These are phyloP conservation scores for Cladorhizidae sp. DNA, from an alignment of 37 sponge, comb jelly and placozoan species.

Conservation along the genomic window DNA sequence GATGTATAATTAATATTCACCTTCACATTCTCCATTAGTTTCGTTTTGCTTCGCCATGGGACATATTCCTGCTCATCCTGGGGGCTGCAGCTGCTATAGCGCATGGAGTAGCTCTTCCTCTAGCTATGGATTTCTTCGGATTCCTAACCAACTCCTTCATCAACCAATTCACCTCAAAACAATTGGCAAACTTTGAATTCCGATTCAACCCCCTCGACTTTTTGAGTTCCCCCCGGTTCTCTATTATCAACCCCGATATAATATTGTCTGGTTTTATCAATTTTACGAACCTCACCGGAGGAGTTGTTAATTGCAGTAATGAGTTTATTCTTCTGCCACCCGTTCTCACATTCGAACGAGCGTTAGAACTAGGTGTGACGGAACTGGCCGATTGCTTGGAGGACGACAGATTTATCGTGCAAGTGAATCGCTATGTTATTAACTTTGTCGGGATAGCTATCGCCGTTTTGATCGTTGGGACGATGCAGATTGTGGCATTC, in stretches of 20 bases:
- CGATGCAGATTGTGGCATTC: conserved; percentile 39
- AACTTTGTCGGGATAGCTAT: conserved; percentile 22
- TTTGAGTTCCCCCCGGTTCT: not conserved
- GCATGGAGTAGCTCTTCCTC: conserved; percentile 57
- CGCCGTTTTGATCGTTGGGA: conserved; percentile 22
- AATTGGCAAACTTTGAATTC: conserved; percentile 15
- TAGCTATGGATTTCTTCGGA: conserved; percentile 59
- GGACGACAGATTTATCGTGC: conserved; percentile 7
- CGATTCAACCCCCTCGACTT: conserved; percentile 15
- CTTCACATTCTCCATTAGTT: conserved; percentile 28
- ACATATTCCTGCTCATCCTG: conserved; percentile 36
- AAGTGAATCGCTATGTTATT: not conserved
- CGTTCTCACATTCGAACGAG: not conserved
- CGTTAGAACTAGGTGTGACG: conserved; percentile 15
- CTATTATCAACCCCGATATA: conserved; percentile 1
- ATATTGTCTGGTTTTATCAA: conserved; percentile 26
- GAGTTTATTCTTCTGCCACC: conserved; percentile 24
- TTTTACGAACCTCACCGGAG: conserved; percentile 33
- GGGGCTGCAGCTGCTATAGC: conserved; percentile 16
- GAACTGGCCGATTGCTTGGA: conserved; percentile 14
- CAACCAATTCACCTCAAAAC: conserved; percentile 33
- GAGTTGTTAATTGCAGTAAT: conserved; percentile 34
- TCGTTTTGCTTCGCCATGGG: conserved; percentile 18
- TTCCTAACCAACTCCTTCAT: conserved; percentile 41
- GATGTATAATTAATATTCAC: too few relatives aligned